Percentiles rank a stretch among this genome's conserved stretches.
phyloP scores from a whole-genome alignment of 2,113 vertebrate species.

The Ovibos moschatus region DNA sequence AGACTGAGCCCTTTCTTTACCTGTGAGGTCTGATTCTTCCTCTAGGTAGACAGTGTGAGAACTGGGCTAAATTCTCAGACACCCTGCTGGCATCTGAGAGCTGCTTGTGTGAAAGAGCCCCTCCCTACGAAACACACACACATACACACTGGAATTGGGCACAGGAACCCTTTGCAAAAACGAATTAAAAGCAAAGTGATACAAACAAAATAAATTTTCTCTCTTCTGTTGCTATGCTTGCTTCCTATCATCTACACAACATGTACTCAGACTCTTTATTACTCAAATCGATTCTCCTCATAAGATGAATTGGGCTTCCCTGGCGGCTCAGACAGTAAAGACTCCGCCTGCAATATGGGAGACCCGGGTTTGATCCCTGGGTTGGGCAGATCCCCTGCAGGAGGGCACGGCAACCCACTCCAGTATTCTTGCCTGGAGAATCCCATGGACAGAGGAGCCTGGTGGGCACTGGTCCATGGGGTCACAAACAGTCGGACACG shows the following conservation, averaged over 20 bases:
- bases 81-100: neutral
- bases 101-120: neutral
- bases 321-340: neutral
- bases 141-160: neutral
- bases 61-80: neutral
- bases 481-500: neutral
- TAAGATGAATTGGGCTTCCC: neutral
- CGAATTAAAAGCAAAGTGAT: neutral
- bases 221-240: neutral
- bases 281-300: neutral
- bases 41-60: neutral
- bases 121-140: neutral
- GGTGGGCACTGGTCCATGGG: neutral
- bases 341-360: fast-evolving
- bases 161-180: neutral
- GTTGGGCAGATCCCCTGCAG: neutral
- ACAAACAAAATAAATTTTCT: neutral
- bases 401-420: neutral
- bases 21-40: neutral
- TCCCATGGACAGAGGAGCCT: neutral
- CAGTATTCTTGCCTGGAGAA: neutral
- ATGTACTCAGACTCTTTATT: neutral
- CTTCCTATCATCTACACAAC: neutral
- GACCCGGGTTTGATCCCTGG: neutral
- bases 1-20: neutral